phyloP scores from a whole-genome alignment of 2,888 invertebrate species.

The Drosophila tanythrix region DNA sequence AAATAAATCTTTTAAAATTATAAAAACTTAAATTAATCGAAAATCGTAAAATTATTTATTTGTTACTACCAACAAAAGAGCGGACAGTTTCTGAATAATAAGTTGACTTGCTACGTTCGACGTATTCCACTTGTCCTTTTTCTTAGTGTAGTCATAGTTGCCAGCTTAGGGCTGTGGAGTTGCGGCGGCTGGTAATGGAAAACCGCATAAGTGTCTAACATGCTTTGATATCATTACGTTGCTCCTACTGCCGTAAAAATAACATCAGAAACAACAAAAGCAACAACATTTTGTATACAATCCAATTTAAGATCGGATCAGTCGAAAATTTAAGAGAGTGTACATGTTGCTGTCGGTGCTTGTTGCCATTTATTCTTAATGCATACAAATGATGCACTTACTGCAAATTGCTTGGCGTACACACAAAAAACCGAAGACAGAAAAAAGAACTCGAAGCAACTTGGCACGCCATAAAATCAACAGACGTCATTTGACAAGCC shows the following conservation, averaged over 20 bases:
- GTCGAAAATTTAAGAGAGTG: slow-evolving; percentile 18
- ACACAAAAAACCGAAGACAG: slow-evolving; percentile 26
- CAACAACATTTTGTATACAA: slow-evolving; percentile 13
- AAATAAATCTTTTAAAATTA: background rate
- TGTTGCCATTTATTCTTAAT: slow-evolving; percentile 55
- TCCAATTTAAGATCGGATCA: slow-evolving; percentile 44
- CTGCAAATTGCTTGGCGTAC: slow-evolving; percentile 63
- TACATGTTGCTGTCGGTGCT: slow-evolving; percentile 26
- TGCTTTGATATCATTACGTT: slow-evolving; percentile 44
- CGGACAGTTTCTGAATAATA: background rate
- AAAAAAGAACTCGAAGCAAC: slow-evolving; percentile 8
- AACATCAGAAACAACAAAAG: slow-evolving; percentile 8
- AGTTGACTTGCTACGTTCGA: background rate
- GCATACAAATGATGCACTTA: slow-evolving; percentile 77
- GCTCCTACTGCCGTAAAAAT: slow-evolving; percentile 19
- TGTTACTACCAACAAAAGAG: background rate
- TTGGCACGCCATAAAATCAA: slow-evolving; percentile 71
- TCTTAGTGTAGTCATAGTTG: slow-evolving; percentile 25
- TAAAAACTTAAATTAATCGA: background rate
- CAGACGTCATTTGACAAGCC: slow-evolving; percentile 64
- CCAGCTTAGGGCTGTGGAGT: slow-evolving; percentile 2
- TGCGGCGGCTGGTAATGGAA: slow-evolving; percentile 50
- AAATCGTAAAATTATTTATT: background rate
- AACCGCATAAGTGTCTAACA: slow-evolving; percentile 48
- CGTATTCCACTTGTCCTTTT: background rate